phyloP scores from a whole-genome alignment of 1,140 invertebrate genomes.

The Magallana gigas region DNA sequence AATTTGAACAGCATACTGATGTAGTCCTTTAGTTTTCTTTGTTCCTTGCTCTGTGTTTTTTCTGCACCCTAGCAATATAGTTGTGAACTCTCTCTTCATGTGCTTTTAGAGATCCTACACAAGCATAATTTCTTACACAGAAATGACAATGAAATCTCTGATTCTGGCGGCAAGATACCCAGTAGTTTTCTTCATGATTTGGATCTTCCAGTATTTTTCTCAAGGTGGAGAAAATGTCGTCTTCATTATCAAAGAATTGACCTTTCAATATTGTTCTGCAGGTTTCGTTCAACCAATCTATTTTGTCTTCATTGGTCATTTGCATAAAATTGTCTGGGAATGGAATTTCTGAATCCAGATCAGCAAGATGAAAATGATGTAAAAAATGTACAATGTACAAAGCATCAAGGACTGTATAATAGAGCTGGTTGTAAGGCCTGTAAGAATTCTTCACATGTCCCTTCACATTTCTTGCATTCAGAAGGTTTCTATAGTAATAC shows the following conservation, averaged over 20 bases:
- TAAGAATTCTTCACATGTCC: conserved; percentile 47
- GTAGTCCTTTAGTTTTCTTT: conserved; percentile 46
- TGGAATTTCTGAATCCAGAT: conserved; percentile 33
- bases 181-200: conserved; percentile 57
- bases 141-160: too few species aligned
- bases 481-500: conserved; percentile 43
- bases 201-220: conserved; percentile 46
- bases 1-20: conserved; percentile 53
- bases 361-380: conserved; percentile 20
- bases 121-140: too few species aligned
- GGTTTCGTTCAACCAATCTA: conserved; percentile 50
- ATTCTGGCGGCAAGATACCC: conserved; percentile 32
- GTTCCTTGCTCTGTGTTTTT: background rate
- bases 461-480: conserved; percentile 43
- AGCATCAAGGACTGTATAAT: conserved; percentile 43
- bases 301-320: conserved; percentile 36
- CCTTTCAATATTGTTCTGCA: conserved; percentile 40
- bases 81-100: too few species aligned
- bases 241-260: conserved; percentile 48
- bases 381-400: conserved; percentile 24
- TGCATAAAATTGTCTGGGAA: conserved; percentile 46
- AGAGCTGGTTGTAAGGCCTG: conserved; percentile 42
- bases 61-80: background rate
- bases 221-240: conserved; percentile 44
- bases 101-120: too few species aligned